These are phyloP conservation scores for Lerema accius DNA, from an alignment of 1,140 invertebrate genomes.

Conservation along the genomic window DNA sequence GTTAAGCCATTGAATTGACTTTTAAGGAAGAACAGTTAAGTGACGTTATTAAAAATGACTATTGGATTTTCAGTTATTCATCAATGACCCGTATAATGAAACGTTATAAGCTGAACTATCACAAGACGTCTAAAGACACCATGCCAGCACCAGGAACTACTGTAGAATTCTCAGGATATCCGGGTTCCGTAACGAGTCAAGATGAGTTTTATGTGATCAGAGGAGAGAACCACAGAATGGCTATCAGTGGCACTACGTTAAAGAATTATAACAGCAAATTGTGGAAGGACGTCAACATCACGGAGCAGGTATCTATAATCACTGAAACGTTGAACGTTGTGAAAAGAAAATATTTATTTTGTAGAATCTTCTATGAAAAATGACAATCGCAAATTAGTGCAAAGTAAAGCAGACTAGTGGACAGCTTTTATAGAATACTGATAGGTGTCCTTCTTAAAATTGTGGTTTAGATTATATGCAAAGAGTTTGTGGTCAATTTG, in stretches of 20 bases:
- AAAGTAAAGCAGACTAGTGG: too few species aligned
- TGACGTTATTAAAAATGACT: too few species aligned
- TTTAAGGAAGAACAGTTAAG: too few species aligned
- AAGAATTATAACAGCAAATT: slow-evolving; percentile 82
- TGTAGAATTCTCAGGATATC: slow-evolving; percentile 94
- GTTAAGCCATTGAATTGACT: slow-evolving; percentile 3
- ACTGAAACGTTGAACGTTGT: too few species aligned
- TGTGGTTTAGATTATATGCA: too few species aligned
- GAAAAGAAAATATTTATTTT: too few species aligned
- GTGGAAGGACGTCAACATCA: slow-evolving; percentile 81
- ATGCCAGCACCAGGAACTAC: slow-evolving; percentile 86
- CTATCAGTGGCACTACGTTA: slow-evolving; percentile 84
- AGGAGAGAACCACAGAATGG: slow-evolving; percentile 81
- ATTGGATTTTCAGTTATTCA: slow-evolving; percentile 85
- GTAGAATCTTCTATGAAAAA: too few species aligned
- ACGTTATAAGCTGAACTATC: slow-evolving; percentile 93
- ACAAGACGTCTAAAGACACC: slow-evolving; percentile 81
- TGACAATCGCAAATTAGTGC: too few species aligned
- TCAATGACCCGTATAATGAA: slow-evolving; percentile 96
- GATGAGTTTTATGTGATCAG: slow-evolving; percentile 93
- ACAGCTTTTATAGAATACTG: too few species aligned
- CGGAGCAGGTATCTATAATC: slow-evolving; percentile 78
- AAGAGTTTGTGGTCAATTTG: too few species aligned
- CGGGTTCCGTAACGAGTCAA: slow-evolving; percentile 92
- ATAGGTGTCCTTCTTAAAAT: too few species aligned